These are phyloP conservation scores for Chamaea fasciata DNA, from an alignment of 2,113 vertebrate genomes.

Conservation along the genomic window DNA sequence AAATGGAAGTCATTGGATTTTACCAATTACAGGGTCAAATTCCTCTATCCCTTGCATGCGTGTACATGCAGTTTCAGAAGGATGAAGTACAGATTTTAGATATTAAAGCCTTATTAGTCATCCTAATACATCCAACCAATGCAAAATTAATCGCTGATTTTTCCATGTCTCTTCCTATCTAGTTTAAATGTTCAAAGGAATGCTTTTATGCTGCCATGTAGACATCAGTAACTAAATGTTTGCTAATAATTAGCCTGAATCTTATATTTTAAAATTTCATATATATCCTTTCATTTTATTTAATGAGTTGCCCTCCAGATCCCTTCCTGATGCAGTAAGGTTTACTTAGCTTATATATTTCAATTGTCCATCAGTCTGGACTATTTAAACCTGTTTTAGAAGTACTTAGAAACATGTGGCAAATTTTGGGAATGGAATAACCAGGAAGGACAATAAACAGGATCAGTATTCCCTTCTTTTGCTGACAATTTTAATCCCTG, in stretches of 20 bases:
- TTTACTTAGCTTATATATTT: background rate
- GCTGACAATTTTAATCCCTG: background rate
- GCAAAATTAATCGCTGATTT: background rate
- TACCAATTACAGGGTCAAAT: constrained; percentile 6
- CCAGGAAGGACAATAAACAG: background rate
- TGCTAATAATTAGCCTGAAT: background rate
- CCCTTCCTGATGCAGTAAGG: background rate
- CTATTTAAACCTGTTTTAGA: background rate
- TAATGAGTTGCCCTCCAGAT: background rate
- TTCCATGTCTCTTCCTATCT: background rate
- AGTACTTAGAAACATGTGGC: background rate
- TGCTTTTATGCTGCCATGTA: background rate
- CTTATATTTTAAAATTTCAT: background rate
- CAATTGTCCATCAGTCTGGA: background rate
- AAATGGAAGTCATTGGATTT: background rate
- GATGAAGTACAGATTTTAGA: background rate
- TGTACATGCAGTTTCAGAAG: background rate
- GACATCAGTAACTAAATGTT: background rate
- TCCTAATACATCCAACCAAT: background rate
- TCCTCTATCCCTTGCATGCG: background rate
- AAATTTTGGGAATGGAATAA: background rate
- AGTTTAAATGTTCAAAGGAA: background rate
- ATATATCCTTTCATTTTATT: background rate
- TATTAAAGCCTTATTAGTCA: background rate
- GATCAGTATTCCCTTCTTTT: background rate